Evolutionary conservation across 2,888 invertebrate genomes (phyloP), one percentile per base, ranked within the genome.

Genomic region (Arge pagana): DNA sequence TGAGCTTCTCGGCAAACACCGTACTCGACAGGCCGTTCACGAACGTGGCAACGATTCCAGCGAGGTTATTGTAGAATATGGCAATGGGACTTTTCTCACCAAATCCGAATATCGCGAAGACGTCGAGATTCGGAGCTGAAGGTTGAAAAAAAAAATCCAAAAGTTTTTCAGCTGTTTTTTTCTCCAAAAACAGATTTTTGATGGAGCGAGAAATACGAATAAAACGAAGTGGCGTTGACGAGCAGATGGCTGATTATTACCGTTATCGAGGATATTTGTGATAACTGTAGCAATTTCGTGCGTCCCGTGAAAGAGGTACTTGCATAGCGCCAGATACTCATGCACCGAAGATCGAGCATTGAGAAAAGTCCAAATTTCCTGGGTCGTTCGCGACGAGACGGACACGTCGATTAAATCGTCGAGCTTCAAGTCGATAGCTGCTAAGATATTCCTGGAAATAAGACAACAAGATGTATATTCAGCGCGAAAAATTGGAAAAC

Each of bases 21-120:
- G 62, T 58, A 51, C 71, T 64, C 1, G 67, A 60, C 37, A 72
- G 33, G 5, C 70, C 72, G 28, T 66, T 67, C 13, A 67, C 45
- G 7, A 73, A 5, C 0, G 65, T 70, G 16, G 72, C 64, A 26
- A 67, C 18, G 21, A 73, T 61, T 31, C 65, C 59, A 3, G 70
- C 58, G 3, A 68, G 23, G n/a, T 62, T 60, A 10, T 70, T 52
- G 28, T 67, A 63, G 10, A 61, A 50, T 10, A 73, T 61, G 3
- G 61, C 58, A 4, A 71, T 43, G 0, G 63, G 60, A 11, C 68
- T 68, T 3, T 43, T 57, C 8, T 57, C 56, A 18, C 56, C 53
- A 50, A 73, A 73, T 52, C 73, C 73, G 45, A 72, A 42, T 5
- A 73, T 16, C 1, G 63, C 59, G 0, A 73, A 42, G 18, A 71